These are phyloP conservation scores for Dasypus novemcinctus DNA, from an alignment of 2,113 vertebrate genomes.

Conservation along the genomic window DNA sequence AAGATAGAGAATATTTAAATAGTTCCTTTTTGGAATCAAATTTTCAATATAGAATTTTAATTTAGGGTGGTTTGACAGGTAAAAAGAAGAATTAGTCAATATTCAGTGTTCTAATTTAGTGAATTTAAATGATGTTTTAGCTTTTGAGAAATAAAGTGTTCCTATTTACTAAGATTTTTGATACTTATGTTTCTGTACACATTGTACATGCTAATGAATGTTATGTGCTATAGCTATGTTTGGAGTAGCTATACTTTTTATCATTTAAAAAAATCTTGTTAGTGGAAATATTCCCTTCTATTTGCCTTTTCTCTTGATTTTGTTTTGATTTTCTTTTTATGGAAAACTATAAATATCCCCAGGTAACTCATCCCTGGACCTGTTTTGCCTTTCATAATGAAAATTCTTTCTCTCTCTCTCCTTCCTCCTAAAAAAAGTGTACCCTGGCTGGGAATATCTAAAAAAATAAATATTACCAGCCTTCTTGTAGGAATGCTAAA, in stretches of 20 bases:
- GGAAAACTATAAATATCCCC: neutral
- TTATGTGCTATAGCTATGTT: too few relatives aligned
- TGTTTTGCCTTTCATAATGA: neutral
- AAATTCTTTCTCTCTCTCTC: neutral
- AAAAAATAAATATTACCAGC: neutral
- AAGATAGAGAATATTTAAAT: neutral
- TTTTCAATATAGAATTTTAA: neutral
- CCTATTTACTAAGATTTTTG: neutral
- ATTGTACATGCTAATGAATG: rapidly evolving
- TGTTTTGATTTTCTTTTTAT: neutral
- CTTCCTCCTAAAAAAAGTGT: neutral
- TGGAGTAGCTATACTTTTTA: too few relatives aligned
- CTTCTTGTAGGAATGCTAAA: neutral
- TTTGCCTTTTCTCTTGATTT: neutral
- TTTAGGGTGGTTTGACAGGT: neutral
- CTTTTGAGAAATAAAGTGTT: neutral
- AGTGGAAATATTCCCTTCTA: neutral
- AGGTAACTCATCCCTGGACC: neutral
- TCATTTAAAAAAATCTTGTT: neutral
- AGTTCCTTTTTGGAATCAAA: conserved; percentile 5
- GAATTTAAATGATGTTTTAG: neutral
- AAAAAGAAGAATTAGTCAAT: neutral
- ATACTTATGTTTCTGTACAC: neutral
- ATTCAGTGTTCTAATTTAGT: neutral
- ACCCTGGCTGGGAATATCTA: too few relatives aligned